A percentile compares a stretch with the other conserved stretches of the same genome.
Evolutionary conservation across 2,888 invertebrate genomes (phyloP).

Genomic region (Aromia moschata): DNA sequence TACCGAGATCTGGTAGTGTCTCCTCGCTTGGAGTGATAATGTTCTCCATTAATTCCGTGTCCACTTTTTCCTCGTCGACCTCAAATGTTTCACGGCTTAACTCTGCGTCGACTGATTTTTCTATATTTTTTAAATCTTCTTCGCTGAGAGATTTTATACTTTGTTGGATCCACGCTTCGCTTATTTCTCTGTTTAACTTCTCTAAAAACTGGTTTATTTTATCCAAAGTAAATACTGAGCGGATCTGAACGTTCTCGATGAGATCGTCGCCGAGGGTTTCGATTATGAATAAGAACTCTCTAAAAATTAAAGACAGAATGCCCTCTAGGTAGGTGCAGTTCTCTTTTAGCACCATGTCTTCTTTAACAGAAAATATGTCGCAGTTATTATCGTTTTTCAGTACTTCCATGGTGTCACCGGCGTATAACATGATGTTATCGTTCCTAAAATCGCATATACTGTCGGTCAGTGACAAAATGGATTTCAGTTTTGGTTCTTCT

Average conservation of each 20-base stretch:
- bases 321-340: constrained; percentile 52
- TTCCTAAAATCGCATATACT: constrained; percentile 45
- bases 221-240: constrained; percentile 49
- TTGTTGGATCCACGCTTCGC: constrained; percentile 46
- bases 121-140: constrained; percentile 40
- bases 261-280: constrained; percentile 49
- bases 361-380: constrained; percentile 37
- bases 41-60: constrained; percentile 38
- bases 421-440: constrained; percentile 51
- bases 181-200: constrained; percentile 45
- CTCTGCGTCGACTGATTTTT: constrained; percentile 38
- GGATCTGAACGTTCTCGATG: constrained; percentile 53
- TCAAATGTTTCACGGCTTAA: constrained; percentile 30
- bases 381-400: constrained; percentile 43
- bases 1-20: constrained; percentile 30
- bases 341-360: constrained; percentile 33
- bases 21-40: constrained; percentile 7
- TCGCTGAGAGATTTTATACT: constrained; percentile 29
- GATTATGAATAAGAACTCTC: constrained; percentile 49
- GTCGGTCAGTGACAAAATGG: constrained; percentile 37
- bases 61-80: constrained; percentile 35
- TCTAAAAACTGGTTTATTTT: constrained; percentile 47
- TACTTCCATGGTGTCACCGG: constrained; percentile 54
- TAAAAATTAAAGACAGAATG: constrained; percentile 48
- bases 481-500: constrained; percentile 39